A percentile compares a stretch with the other conserved stretches of the same genome.
phyloP scores from a whole-genome alignment of 2,888 invertebrate genomes.

The Ectemnius continuus region DNA sequence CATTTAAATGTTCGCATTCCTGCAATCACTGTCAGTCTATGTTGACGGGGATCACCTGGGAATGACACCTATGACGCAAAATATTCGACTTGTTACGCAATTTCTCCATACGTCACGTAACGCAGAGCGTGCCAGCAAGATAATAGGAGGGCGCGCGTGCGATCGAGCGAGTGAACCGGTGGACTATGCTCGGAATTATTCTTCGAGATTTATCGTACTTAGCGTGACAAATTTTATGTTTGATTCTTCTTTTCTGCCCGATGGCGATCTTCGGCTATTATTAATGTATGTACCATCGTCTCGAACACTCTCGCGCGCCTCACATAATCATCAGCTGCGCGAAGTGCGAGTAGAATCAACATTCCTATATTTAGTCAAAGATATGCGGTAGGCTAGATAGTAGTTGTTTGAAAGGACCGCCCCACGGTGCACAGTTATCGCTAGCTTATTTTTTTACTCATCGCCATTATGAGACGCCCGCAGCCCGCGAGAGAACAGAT shows the following conservation, averaged over 20 bases:
- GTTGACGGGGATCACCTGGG: too few species aligned
- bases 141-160: background rate
- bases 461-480: constrained; percentile 27
- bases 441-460: constrained; percentile 37
- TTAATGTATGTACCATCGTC: background rate
- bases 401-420: constrained; percentile 45
- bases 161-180: background rate
- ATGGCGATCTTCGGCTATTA: background rate
- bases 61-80: too few species aligned
- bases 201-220: background rate
- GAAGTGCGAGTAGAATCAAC: constrained; percentile 26
- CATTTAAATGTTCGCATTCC: too few species aligned
- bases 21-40: too few species aligned
- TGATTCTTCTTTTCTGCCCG: too few species aligned
- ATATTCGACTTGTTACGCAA: too few species aligned
- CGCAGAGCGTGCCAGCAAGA: too few species aligned
- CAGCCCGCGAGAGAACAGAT: constrained; percentile 21
- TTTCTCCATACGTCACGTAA: too few species aligned
- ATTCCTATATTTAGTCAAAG: constrained; percentile 37
- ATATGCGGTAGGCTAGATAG: constrained; percentile 27
- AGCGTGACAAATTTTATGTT: background rate
- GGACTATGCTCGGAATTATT: constrained; percentile 17
- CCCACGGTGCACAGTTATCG: constrained; percentile 20
- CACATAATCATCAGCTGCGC: background rate
- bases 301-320: background rate